Conservation (phyloP, 2,113 vertebrate species). For the Parotia lawesii region DNA sequence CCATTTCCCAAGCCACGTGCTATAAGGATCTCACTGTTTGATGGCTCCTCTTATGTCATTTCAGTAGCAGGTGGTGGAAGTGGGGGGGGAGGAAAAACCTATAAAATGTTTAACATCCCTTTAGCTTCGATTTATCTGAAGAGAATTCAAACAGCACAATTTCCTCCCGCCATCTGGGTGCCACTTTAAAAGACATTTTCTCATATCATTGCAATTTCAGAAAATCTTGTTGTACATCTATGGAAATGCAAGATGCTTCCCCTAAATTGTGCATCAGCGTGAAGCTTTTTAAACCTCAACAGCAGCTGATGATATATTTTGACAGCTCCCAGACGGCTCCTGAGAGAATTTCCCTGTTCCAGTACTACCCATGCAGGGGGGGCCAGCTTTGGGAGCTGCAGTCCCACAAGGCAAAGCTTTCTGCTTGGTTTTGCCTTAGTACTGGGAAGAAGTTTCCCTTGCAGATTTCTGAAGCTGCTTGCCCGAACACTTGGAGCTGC, state of each 20-base stretch:
- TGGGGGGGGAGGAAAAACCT: background rate
- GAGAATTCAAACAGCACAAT: conserved; percentile 34
- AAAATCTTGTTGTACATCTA: conserved; percentile 28
- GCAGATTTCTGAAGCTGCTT: background rate
- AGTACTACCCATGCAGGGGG: background rate
- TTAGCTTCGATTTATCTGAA: conserved; percentile 40
- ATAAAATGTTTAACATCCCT: conserved; percentile 36
- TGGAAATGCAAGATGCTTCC: conserved; percentile 22
- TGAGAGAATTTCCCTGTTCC: background rate
- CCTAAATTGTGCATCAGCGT: background rate
- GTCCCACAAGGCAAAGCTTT: background rate
- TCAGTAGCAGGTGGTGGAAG: conserved; percentile 17
- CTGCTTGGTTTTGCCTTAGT: background rate
- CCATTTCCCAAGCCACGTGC: background rate
- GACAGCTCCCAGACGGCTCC: conserved; percentile 5
- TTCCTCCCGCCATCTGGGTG: conserved; percentile 49
- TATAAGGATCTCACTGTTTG: background rate
- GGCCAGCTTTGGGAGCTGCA: background rate
- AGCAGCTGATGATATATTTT: conserved; percentile 28
- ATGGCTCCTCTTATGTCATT: background rate
- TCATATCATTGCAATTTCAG: conserved; percentile 44
- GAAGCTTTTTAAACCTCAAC: conserved; percentile 20
- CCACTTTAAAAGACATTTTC: conserved; percentile 49
- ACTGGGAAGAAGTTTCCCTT: background rate
- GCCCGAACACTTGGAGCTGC: background rate